Percentiles rank a stretch among this genome's conserved stretches.
Conservation (phyloP, 2,888 invertebrate species). For the Apantesis nais region DNA sequence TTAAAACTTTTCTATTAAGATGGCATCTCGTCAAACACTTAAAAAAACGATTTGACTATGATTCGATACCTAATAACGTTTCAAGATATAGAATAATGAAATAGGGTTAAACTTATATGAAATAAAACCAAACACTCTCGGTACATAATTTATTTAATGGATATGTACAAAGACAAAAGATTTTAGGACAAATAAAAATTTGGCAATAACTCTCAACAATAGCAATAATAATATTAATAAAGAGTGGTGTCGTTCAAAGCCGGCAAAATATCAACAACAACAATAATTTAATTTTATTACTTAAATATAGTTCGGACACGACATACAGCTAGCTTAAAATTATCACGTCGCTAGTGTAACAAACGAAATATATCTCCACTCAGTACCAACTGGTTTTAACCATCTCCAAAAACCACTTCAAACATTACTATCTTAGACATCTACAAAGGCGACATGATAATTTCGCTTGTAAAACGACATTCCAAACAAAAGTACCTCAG, state of each 20-base stretch:
- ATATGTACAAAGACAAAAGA: constrained; percentile 83
- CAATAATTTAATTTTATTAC: constrained; percentile 64
- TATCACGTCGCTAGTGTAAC: constrained; percentile 47
- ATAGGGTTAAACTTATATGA: constrained; percentile 7
- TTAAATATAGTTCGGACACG: constrained; percentile 68
- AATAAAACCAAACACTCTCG: constrained; percentile 66
- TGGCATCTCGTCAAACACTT: no score
- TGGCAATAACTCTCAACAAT: constrained; percentile 82
- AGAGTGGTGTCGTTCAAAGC: constrained; percentile 70
- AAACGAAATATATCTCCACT: constrained; percentile 4
- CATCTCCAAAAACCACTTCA: background rate
- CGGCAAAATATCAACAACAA: constrained; percentile 78
- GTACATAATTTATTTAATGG: constrained; percentile 84
- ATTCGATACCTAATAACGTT: background rate
- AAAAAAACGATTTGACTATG: no score
- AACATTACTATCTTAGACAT: constrained; percentile 19
- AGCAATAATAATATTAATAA: constrained; percentile 77
- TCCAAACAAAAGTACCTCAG: constrained; percentile 59
- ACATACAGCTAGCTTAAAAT: constrained; percentile 50
- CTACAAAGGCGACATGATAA: constrained; percentile 52
- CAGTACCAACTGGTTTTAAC: background rate
- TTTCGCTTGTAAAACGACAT: constrained; percentile 56
- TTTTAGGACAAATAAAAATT: constrained; percentile 82
- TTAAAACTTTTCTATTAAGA: no score
- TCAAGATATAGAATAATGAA: background rate